Evolutionary conservation across 2,888 invertebrate species (phyloP).

Genomic region (Nebria salina): DNA sequence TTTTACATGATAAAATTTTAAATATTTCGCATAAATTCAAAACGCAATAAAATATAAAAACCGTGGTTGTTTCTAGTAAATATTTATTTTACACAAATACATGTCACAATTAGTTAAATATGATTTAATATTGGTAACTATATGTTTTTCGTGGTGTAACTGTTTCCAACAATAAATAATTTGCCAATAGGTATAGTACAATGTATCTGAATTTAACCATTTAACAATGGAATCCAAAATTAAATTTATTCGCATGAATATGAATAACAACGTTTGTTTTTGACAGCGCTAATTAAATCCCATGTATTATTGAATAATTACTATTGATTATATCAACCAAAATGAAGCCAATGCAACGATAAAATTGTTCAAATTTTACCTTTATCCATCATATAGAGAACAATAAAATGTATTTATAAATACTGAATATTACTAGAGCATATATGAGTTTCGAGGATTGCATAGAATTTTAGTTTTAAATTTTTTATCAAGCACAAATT

Average conservation of each 20-base stretch:
- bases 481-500: too few relatives aligned
- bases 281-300: not conserved
- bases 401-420: not conserved
- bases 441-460: too few relatives aligned
- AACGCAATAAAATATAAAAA: not conserved
- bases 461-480: too few relatives aligned
- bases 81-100: too few relatives aligned
- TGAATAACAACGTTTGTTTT: not conserved
- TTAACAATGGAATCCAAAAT: not conserved
- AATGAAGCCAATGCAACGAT: not conserved
- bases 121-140: too few relatives aligned
- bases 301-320: slow-evolving; percentile 1
- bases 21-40: not conserved
- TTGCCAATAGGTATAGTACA: not conserved
- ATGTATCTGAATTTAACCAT: not conserved
- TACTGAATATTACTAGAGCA: too few relatives aligned
- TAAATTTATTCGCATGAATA: slow-evolving; percentile 1
- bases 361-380: not conserved
- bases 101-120: too few relatives aligned
- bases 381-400: not conserved
- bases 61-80: too few relatives aligned
- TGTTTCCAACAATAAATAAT: not conserved
- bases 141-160: not conserved
- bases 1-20: not conserved
- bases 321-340: not conserved